Conservation (phyloP, 2,888 invertebrate species). For the Dimorphilus gyrociliatus region DNA sequence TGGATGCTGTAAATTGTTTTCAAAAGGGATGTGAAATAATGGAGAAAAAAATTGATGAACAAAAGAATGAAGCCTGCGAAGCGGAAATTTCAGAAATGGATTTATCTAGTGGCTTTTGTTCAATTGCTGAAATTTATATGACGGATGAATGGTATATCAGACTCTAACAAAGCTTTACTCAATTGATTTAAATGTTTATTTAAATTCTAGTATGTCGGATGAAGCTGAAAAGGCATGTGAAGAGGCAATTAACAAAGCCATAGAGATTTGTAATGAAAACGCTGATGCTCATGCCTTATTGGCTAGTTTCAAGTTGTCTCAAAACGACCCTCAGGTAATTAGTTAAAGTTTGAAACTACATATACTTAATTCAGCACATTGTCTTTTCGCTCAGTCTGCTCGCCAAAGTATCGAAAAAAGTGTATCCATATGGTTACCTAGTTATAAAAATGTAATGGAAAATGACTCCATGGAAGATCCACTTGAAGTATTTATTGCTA, state of each 20-base stretch:
- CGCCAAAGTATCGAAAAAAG: slow-evolving; percentile 32
- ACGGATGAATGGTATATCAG: slow-evolving; percentile 40
- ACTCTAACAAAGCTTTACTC: no score
- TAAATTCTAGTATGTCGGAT: slow-evolving; percentile 27
- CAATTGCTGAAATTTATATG: slow-evolving; percentile 39
- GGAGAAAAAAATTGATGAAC: slow-evolving; percentile 14
- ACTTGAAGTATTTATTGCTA: no score
- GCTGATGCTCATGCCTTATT: slow-evolving; percentile 37
- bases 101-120: slow-evolving; percentile 36
- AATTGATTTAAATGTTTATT: no score
- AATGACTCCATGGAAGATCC: background rate
- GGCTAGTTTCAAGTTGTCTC: slow-evolving; percentile 33
- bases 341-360: background rate
- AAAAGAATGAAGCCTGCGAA: no score
- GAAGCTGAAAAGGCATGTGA: slow-evolving; percentile 36
- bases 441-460: slow-evolving; percentile 5
- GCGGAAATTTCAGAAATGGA: slow-evolving; percentile 16
- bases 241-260: slow-evolving; percentile 29
- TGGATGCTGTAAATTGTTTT: slow-evolving; percentile 34
- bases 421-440: slow-evolving; percentile 37
- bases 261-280: slow-evolving; percentile 30
- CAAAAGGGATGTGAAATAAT: slow-evolving; percentile 38
- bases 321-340: slow-evolving; percentile 27
- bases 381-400: no score
- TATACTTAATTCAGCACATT: no score